These are phyloP conservation scores for Hyposoter didymator DNA, from an alignment of 2,888 invertebrate species.

Conservation along the genomic window DNA sequence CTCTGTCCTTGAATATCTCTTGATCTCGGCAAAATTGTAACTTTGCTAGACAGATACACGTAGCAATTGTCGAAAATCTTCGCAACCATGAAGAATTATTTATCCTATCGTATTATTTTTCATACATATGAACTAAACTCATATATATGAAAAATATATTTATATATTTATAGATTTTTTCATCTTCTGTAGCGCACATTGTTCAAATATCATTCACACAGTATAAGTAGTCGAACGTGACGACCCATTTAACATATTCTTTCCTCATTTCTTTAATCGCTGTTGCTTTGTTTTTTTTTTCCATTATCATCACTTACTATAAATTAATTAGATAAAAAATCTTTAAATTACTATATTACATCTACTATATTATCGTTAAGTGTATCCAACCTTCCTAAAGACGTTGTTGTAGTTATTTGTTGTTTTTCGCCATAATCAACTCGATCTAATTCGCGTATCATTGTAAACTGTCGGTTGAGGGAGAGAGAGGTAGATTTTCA, in stretches of 20 bases:
- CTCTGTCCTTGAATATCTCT: background rate
- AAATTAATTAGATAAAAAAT: constrained; percentile 83
- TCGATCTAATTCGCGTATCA: constrained; percentile 41
- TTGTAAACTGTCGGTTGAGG: background rate
- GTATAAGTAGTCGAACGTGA: constrained; percentile 81
- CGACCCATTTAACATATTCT: constrained; percentile 77
- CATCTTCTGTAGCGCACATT: constrained; percentile 65
- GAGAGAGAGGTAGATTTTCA: constrained; percentile 20
- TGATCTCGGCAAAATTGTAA: constrained; percentile 28
- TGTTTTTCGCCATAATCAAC: constrained; percentile 44
- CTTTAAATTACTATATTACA: constrained; percentile 83
- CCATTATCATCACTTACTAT: constrained; percentile 75
- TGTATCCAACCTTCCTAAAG: constrained; percentile 80
- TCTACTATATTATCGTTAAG: constrained; percentile 78
- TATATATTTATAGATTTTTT: constrained; percentile 30
- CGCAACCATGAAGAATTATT: constrained; percentile 46
- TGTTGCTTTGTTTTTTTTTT: constrained; percentile 25
- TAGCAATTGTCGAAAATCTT: constrained; percentile 49
- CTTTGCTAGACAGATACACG: constrained; percentile 21
- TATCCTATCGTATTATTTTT: constrained; percentile 42
- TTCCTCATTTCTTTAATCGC: constrained; percentile 66
- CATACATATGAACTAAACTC: constrained; percentile 38
- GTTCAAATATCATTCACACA: constrained; percentile 76
- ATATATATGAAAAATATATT: constrained; percentile 21
- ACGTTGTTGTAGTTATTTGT: constrained; percentile 67